Base-by-base conservation (phyloP, 2,888 invertebrate genomes). In the Stegophylla sp. region DNA sequence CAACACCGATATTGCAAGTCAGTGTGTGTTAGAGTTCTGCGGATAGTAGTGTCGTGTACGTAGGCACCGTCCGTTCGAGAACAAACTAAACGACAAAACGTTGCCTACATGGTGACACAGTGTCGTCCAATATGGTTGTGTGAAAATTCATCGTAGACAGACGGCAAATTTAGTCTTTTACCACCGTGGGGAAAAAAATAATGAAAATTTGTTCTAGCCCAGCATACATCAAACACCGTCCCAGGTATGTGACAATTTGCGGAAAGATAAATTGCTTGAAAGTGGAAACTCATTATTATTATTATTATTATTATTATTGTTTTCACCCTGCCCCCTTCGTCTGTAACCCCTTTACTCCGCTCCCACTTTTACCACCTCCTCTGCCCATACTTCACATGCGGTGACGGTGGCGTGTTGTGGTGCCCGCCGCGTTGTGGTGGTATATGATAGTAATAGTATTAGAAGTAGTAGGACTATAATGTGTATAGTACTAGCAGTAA, bases 141-240 rank as follows among this genome's bases (percentile, higher is more conserved):
- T 74, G 48, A 74, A 64, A 34, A 74, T 12, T 1, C 26, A 3
- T 41, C 26, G 17, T 2, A 26, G 23, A 72, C 43, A n/a, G 63
- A 28, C 1, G 4, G 23, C 41, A 15, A n/a, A 53, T 53, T 71
- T 26, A 13, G 45, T 74, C 73, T 13, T 1, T 7, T 3, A 61
- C 4, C 10, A 23, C 34, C 5, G 48, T 53, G 23, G 12, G 66
- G 69, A 45, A 13, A n/a, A 67, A 79, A 59, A 79, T 79, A 79
- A 79, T 79, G 79, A 56, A 34, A 48, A 71, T 79, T 79, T 61
- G 79, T 79, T 79, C 69, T 79, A 69, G 61, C 48, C 69, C 56
- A 61, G 45, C 59, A 79, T 61, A 79, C 23, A 59, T 66, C 61
- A 69, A 79, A 79, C 48, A 69, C 79, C 69, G 79, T 79, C 56